These are phyloP conservation scores for Cassiopea xamachana DNA, from an alignment of 30 jellyfish, hydroid and myxozoan genomes.

Conservation along the genomic window DNA sequence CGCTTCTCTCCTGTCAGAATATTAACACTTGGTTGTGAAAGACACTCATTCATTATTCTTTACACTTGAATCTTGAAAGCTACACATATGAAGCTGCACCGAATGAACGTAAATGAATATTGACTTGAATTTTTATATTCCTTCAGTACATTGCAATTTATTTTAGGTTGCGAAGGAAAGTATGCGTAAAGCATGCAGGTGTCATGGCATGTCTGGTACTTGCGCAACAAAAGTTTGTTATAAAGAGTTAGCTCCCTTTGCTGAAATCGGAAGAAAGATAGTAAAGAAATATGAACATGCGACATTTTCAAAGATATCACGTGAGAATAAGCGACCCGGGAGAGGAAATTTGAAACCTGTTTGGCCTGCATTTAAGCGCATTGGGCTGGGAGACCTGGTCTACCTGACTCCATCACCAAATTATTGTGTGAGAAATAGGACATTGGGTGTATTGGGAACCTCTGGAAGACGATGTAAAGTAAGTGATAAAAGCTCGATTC, in stretches of 20 bases:
- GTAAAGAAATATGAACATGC: constrained; percentile 66
- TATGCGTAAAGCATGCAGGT: constrained; percentile 40
- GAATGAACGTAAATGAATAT: too few relatives aligned
- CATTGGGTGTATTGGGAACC: constrained; percentile 72
- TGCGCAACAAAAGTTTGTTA: constrained; percentile 74
- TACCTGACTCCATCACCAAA: constrained; percentile 70
- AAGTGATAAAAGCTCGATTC: not conserved
- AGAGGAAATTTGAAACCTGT: constrained; percentile 34
- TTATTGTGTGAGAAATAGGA: constrained; percentile 48
- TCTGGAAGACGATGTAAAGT: constrained; percentile 68
- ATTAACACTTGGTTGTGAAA: too few relatives aligned
- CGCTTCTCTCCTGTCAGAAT: too few relatives aligned
- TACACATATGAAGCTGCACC: too few relatives aligned
- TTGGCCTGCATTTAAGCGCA: constrained; percentile 38
- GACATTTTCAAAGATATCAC: constrained; percentile 37
- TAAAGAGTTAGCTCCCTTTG: constrained; percentile 53
- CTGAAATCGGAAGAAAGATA: constrained; percentile 42
- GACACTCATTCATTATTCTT: too few relatives aligned
- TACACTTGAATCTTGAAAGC: too few relatives aligned
- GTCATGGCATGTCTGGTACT: constrained; percentile 77
- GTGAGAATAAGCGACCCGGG: constrained; percentile 8
- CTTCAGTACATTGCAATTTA: too few relatives aligned
- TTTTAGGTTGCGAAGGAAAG: constrained; percentile 47
- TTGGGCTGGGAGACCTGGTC: constrained; percentile 60
- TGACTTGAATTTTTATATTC: too few relatives aligned